Evolutionary conservation across 1,140 invertebrate species (phyloP).

Genomic region (Drepana arcuata): DNA sequence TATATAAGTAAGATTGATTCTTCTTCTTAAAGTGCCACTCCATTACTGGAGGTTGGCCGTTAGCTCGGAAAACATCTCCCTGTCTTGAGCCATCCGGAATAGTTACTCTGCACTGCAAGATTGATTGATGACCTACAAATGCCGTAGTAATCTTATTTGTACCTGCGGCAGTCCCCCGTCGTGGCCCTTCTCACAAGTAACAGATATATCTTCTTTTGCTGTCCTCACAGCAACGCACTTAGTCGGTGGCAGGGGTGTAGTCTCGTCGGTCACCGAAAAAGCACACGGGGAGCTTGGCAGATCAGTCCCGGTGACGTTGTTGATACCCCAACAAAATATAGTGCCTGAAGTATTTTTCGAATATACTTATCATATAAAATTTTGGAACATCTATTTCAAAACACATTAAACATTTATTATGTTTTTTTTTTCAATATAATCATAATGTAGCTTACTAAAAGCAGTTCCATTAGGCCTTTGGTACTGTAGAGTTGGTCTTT

Average conservation of each 20-base stretch:
- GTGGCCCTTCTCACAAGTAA: constrained; percentile 42
- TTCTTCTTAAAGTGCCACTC: too few species aligned
- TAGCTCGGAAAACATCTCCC: too few species aligned
- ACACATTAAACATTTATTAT: too few species aligned
- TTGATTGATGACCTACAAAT: too few species aligned
- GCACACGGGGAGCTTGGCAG: constrained; percentile 32
- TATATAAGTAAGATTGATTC: too few species aligned
- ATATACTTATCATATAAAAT: too few species aligned
- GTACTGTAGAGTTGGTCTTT: constrained; percentile 25
- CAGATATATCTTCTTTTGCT: constrained; percentile 27
- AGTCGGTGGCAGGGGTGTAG: constrained; percentile 37
- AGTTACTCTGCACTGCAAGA: too few species aligned
- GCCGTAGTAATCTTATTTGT: too few species aligned
- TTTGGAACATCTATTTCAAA: too few species aligned
- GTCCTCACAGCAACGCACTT: constrained; percentile 33
- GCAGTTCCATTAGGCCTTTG: constrained; percentile 37
- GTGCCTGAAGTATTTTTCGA: constrained; percentile 31
- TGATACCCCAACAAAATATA: constrained; percentile 53
- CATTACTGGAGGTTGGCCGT: too few species aligned
- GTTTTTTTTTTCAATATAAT: too few species aligned
- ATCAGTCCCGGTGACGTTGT: constrained; percentile 28
- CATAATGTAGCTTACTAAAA: constrained; percentile 33
- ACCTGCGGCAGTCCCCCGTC: constrained; percentile 56
- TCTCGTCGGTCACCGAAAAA: constrained; percentile 50
- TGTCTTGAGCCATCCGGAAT: too few species aligned